phyloP scores from a whole-genome alignment of 2,797 vertebrate genomes.

The Labroides dimidiatus region DNA sequence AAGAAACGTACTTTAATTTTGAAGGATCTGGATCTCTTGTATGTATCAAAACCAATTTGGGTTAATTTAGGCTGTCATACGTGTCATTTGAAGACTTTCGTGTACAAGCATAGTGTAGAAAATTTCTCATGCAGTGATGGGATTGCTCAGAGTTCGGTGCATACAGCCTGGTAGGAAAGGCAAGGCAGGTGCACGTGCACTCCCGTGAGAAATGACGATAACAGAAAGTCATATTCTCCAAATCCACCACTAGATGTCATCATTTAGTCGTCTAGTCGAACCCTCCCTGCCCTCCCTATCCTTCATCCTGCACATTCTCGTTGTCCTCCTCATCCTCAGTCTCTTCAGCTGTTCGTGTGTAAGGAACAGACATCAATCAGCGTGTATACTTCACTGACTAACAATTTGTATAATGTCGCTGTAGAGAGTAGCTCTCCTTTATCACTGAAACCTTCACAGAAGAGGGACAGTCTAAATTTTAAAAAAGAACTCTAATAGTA shows the following conservation, averaged over 20 bases:
- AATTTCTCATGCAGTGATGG: background rate
- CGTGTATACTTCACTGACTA: conserved; percentile 1
- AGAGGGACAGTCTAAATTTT: too few species aligned
- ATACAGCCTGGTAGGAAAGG: too few species aligned
- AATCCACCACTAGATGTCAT: conserved; percentile 77
- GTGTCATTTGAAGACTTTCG: background rate
- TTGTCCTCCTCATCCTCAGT: conserved; percentile 16
- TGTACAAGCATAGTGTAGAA: background rate
- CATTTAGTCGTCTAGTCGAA: conserved; percentile 39
- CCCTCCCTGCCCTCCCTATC: too few species aligned
- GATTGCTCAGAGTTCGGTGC: background rate
- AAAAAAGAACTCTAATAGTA: too few species aligned
- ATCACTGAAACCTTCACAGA: background rate
- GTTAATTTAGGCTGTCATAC: too few species aligned
- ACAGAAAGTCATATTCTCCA: conserved; percentile 9
- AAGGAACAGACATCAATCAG: conserved; percentile 16
- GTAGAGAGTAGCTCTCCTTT: background rate
- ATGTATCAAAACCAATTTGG: background rate
- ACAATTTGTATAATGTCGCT: background rate
- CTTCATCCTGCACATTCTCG: conserved; percentile 13
- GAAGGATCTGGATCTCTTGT: background rate
- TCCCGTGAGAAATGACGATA: background rate
- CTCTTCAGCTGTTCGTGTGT: conserved; percentile 11
- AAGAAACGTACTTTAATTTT: background rate
- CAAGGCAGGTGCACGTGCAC: background rate